Evolutionary conservation across 2,797 vertebrate genomes (phyloP), one percentile per base, ranked within the genome.

Genomic region (Benthosema pterotum): DNA sequence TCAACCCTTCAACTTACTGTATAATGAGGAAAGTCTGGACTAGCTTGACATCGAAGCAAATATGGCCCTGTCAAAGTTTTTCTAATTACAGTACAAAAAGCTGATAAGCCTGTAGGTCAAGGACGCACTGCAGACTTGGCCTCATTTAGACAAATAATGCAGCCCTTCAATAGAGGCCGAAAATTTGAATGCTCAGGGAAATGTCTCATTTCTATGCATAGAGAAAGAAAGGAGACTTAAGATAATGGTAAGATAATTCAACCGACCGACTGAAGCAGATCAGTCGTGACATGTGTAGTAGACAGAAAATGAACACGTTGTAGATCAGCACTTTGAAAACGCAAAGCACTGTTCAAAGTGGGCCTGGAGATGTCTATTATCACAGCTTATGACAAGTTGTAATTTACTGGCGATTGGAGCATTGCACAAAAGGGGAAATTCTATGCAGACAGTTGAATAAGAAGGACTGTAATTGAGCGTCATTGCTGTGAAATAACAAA

Each of bases 401-500:
- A 13, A 69, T 76, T 43, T 22, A 57, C 53, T 63, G 64, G 42
- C 55, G 66, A 73, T 66, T 62, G 45, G 62, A 57, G 32, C 49
- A 58, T 53, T 48, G 59, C 28, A 16, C 46, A 51, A 43, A 66
- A 64, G 45, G 1, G 13, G 60, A 59, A 58, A 72, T 70, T 70
- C 60, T 46, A 19, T 65, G 46, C 65, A 57, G 61, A 71, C 64
- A 58, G 76, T 45, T 71, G 61, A 13, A 52, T 25, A 55, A 28
- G 70, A 73, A 67, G 69, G 7, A 38, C 32, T 38, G 32, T 32
- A 32, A 32, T 32, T 32, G 4, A 32, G 5, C 54, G 70, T 50
- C 72, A 66, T 66, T 57, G 52, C 38, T 50, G 12, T 75, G 52
- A 65, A 67, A 71, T 69, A 75, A 74, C 67, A 59, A 45, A 76